Percentiles rank a stretch among this genome's conserved stretches.
Evolutionary conservation across 2,888 invertebrate genomes (phyloP).

Genomic region (Sisyra nigra): DNA sequence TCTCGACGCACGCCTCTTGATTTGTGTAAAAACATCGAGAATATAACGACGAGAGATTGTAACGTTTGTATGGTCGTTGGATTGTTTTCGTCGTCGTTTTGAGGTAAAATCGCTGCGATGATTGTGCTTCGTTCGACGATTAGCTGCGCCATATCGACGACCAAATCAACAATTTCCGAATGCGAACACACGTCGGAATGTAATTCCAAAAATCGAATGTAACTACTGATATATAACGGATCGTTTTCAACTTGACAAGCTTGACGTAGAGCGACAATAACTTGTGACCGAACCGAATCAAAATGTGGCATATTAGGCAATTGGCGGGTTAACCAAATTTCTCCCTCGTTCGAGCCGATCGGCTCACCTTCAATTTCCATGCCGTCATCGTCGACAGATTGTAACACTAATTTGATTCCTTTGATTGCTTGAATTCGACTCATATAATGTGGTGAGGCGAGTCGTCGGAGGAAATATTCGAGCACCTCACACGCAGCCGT

Average conservation of each 20-base stretch:
- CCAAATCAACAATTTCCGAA: conserved; percentile 49
- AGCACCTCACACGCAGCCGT: conserved; percentile 67
- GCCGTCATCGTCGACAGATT: conserved; percentile 31
- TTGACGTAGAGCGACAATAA: conserved; percentile 56
- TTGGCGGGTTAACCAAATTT: conserved; percentile 39
- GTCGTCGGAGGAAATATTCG: conserved; percentile 73
- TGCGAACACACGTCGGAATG: conserved; percentile 52
- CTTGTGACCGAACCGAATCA: conserved; percentile 46
- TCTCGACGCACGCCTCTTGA: conserved; percentile 45
- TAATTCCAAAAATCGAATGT: conserved; percentile 68
- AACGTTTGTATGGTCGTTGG: conserved; percentile 34
- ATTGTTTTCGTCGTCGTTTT: conserved; percentile 26
- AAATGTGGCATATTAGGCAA: conserved; percentile 70
- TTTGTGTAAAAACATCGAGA: conserved; percentile 59
- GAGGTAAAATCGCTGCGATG: conserved; percentile 61
- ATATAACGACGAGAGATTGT: conserved; percentile 53
- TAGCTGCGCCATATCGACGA: conserved; percentile 65
- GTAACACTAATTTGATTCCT: conserved; percentile 56
- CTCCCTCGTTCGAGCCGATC: conserved; percentile 4
- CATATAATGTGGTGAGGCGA: conserved; percentile 65
- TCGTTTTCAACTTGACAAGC: conserved; percentile 86
- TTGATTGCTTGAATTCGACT: conserved; percentile 63
- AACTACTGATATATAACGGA: conserved; percentile 64
- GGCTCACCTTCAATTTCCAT: conserved; percentile 26
- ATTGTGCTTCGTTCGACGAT: conserved; percentile 84